Conservation (phyloP, 2,888 invertebrate genomes). For the Spodoptera picta region DNA sequence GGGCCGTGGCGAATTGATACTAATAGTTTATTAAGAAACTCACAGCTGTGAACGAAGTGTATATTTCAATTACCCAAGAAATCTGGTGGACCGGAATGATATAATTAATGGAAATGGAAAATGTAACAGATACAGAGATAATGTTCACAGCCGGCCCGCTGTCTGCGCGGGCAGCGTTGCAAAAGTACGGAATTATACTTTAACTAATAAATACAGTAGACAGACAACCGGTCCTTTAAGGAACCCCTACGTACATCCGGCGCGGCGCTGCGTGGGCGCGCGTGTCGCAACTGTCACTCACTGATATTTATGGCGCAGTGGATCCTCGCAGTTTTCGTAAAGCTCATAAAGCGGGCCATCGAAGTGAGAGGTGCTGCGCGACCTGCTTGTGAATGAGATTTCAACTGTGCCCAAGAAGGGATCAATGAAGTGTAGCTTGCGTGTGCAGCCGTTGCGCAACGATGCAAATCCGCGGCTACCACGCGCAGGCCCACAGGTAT, state of each 20-base stretch:
- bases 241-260: conserved; percentile 88
- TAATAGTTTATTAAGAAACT: conserved; percentile 81
- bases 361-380: conserved; percentile 69
- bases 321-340: conserved; percentile 70
- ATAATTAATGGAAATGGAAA: conserved; percentile 86
- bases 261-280: conserved; percentile 79
- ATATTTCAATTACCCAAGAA: conserved; percentile 79
- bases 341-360: conserved; percentile 61
- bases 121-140: conserved; percentile 83
- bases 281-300: conserved; percentile 82
- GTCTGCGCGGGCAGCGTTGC: conserved; percentile 82
- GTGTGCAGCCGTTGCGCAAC: conserved; percentile 69
- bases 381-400: conserved; percentile 73
- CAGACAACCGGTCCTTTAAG: conserved; percentile 82
- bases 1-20: conserved; percentile 75
- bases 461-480: conserved; percentile 73
- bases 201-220: conserved; percentile 66
- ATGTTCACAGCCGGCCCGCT: conserved; percentile 80
- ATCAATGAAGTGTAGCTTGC: conserved; percentile 76
- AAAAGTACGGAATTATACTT: conserved; percentile 72
- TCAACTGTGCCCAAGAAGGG: conserved; percentile 69
- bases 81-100: conserved; percentile 70
- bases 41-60: conserved; percentile 76
- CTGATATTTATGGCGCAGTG: conserved; percentile 75
- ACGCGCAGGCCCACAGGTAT: conserved; percentile 59